These are phyloP conservation scores for Leptocoma aspasia DNA, from an alignment of 2,113 vertebrate species.

Conservation along the genomic window DNA sequence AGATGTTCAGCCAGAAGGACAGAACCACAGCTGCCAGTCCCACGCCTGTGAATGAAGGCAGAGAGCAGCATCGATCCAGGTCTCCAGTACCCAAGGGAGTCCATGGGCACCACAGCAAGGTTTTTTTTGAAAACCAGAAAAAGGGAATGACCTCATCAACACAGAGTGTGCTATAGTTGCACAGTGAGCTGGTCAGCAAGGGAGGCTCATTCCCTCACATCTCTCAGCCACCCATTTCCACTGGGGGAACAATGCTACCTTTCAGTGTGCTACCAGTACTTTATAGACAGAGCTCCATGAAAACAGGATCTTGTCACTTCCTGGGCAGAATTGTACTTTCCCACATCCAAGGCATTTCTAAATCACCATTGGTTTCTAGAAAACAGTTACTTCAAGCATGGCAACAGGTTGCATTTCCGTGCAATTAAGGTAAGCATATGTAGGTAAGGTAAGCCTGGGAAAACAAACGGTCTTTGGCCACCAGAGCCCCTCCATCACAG, in stretches of 20 bases:
- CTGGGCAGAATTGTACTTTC: neutral
- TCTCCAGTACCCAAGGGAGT: neutral
- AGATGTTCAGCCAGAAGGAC: conserved; percentile 92
- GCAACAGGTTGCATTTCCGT: neutral
- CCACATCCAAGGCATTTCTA: neutral
- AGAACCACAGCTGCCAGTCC: conserved; percentile 85
- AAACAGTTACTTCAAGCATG: neutral
- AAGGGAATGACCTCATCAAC: neutral
- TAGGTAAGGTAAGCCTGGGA: neutral
- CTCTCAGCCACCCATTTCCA: neutral
- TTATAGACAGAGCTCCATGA: neutral
- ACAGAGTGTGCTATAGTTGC: rapidly evolving
- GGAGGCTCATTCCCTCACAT: neutral
- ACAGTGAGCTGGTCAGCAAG: neutral
- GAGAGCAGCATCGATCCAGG: neutral
- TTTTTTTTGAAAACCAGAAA: neutral
- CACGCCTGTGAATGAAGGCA: conserved; percentile 71
- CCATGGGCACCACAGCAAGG: neutral
- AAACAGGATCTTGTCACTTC: neutral
- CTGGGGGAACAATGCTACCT: neutral
- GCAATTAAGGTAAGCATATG: neutral
- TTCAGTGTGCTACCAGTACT: neutral
- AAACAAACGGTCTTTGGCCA: neutral
- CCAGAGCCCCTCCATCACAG: neutral
- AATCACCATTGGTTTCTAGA: neutral